phyloP scores from a whole-genome alignment of 2,797 vertebrate species.

The Falco rusticolus region DNA sequence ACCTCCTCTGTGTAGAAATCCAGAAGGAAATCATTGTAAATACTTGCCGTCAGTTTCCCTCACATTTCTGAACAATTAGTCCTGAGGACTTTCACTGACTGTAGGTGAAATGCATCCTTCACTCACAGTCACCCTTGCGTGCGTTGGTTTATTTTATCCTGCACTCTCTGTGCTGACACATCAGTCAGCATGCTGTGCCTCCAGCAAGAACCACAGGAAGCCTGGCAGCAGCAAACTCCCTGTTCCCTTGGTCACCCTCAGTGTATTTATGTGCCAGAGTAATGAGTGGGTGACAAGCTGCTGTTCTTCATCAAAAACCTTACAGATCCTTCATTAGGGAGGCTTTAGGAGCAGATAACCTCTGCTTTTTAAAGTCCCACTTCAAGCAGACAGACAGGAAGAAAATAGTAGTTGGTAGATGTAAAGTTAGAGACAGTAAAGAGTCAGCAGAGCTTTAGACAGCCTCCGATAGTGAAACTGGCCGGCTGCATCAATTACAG shows the following conservation, averaged over 20 bases:
- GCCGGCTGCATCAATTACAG: not conserved
- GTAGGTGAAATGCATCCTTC: not conserved
- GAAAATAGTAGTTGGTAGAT: not conserved
- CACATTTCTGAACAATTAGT: not conserved
- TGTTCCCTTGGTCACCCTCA: not conserved
- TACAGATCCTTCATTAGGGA: not conserved
- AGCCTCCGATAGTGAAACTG: not conserved
- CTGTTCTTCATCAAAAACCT: not conserved
- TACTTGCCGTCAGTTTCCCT: not conserved
- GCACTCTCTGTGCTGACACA: fast-evolving
- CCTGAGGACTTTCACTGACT: not conserved
- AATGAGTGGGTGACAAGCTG: not conserved
- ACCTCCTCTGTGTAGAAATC: not conserved
- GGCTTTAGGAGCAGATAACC: not conserved
- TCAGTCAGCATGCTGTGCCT: not conserved
- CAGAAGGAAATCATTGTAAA: not conserved
- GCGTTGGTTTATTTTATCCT: not conserved
- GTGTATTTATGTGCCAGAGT: not conserved
- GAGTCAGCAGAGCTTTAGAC: not conserved
- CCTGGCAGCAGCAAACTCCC: not conserved
- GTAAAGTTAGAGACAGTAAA: not conserved
- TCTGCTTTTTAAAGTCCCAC: not conserved
- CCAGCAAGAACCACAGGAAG: not conserved
- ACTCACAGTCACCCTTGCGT: not conserved
- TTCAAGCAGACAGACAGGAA: not conserved